Evolutionary conservation across 53 echinoderm and acorn worm species (phyloP).

Genomic region (Holothuria scabra): DNA sequence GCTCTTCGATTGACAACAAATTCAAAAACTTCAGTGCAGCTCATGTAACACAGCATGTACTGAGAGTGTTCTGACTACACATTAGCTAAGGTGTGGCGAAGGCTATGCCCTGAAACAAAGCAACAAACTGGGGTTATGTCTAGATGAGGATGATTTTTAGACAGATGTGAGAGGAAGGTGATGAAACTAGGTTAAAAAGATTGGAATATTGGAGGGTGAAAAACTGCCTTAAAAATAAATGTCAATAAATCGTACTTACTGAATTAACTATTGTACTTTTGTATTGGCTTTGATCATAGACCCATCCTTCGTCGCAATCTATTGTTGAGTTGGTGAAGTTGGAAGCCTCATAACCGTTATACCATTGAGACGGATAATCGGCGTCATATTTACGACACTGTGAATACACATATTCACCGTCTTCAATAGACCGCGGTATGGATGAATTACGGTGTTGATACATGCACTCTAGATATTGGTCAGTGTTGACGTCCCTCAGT

Average conservation of each 20-base stretch:
- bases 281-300: slow-evolving; percentile 43
- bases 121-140: too few species aligned
- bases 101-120: too few species aligned
- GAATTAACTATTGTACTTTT: slow-evolving; percentile 2
- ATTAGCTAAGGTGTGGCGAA: too few species aligned
- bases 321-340: background rate
- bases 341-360: slow-evolving; percentile 1
- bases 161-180: too few species aligned
- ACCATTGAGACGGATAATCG: slow-evolving; percentile 15
- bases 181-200: too few species aligned
- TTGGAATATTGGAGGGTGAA: too few species aligned
- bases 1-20: too few species aligned
- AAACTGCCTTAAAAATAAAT: too few species aligned
- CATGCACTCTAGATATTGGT: slow-evolving; percentile 14
- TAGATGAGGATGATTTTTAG: too few species aligned
- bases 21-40: too few species aligned
- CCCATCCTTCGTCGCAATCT: slow-evolving; percentile 43
- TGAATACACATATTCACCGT: slow-evolving; percentile 10
- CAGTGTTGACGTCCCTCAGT: background rate
- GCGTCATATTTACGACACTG: slow-evolving; percentile 33
- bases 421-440: slow-evolving; percentile 19
- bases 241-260: background rate
- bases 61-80: too few species aligned
- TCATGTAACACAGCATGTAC: too few species aligned
- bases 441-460: slow-evolving; percentile 31